Percentiles rank a stretch among this genome's conserved stretches.
phyloP scores from a whole-genome alignment of 1,140 invertebrate genomes.

The Antheraea pernyi region DNA sequence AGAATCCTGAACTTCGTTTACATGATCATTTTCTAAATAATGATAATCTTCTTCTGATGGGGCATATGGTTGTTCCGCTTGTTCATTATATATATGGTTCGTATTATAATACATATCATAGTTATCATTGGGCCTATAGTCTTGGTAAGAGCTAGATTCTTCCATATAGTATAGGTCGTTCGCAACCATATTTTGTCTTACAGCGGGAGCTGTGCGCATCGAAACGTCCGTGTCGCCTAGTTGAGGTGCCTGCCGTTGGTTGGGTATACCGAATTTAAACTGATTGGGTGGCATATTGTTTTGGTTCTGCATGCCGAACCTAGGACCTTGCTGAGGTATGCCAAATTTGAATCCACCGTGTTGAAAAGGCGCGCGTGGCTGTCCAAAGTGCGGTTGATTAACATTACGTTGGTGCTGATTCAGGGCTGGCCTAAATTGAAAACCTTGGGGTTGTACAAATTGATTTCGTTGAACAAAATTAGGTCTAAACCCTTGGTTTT shows the following conservation, averaged over 20 bases:
- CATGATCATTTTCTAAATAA: neutral
- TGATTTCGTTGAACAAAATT: neutral
- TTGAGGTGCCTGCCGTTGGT: neutral
- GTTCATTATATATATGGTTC: neutral
- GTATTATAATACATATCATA: neutral
- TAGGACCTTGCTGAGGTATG: conserved; percentile 2
- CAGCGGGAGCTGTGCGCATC: conserved; percentile 2
- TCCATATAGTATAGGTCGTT: neutral
- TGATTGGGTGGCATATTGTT: neutral
- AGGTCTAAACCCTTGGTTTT: neutral
- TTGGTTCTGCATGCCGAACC: neutral
- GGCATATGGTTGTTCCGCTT: neutral
- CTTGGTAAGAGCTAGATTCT: neutral
- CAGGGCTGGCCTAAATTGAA: neutral
- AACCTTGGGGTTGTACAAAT: neutral
- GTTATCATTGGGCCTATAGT: neutral
- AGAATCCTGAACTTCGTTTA: neutral
- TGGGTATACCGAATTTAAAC: conserved; percentile 11
- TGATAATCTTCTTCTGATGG: neutral
- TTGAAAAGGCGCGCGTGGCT: neutral
- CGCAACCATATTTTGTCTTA: neutral
- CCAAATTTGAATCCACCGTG: neutral
- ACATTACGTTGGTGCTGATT: neutral
- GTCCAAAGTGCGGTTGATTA: neutral
- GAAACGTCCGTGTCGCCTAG: neutral